Evolutionary conservation across 2,113 vertebrate genomes (phyloP).

Genomic region (Clinocottus analis): DNA sequence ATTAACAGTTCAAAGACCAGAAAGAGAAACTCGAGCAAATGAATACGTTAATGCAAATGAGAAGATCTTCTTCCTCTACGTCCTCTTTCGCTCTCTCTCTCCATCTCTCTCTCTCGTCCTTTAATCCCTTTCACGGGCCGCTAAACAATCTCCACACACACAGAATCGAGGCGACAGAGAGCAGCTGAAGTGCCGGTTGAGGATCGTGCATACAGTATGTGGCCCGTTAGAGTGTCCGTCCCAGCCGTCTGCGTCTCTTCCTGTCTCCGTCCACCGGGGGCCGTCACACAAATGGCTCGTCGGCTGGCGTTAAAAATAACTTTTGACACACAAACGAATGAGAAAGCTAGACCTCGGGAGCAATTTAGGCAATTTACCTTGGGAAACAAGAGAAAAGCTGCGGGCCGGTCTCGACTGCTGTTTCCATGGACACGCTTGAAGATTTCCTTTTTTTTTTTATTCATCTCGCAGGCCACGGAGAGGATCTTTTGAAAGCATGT

Average conservation of each 20-base stretch:
- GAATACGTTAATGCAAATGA: conserved; percentile 9
- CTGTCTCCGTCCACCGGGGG: background rate
- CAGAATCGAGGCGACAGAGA: conserved; percentile 27
- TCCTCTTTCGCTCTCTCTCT: background rate
- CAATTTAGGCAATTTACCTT: conserved; percentile 35
- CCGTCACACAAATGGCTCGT: background rate
- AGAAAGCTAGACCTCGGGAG: conserved; percentile 14
- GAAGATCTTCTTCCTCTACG: no score
- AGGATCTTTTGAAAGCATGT: conserved; percentile 27
- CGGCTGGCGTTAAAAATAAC: background rate
- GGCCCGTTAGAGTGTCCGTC: conserved; percentile 8
- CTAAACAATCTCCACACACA: conserved; percentile 33
- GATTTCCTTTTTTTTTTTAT: conserved; percentile 11
- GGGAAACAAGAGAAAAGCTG: conserved; percentile 32
- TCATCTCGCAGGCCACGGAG: conserved; percentile 6
- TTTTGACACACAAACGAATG: conserved; percentile 15
- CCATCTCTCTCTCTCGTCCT: background rate
- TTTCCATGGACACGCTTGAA: conserved; percentile 65
- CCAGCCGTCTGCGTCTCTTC: conserved; percentile 4
- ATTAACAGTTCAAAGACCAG: background rate
- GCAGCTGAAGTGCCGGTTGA: conserved; percentile 25
- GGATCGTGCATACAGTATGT: conserved; percentile 4
- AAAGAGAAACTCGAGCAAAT: conserved; percentile 6
- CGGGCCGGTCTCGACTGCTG: conserved; percentile 22
- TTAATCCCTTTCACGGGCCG: conserved; percentile 56